Percentiles rank a stretch among this genome's conserved stretches.
Conservation (phyloP, 2,113 vertebrate genomes). For the Ctenodactylus gundi region DNA sequence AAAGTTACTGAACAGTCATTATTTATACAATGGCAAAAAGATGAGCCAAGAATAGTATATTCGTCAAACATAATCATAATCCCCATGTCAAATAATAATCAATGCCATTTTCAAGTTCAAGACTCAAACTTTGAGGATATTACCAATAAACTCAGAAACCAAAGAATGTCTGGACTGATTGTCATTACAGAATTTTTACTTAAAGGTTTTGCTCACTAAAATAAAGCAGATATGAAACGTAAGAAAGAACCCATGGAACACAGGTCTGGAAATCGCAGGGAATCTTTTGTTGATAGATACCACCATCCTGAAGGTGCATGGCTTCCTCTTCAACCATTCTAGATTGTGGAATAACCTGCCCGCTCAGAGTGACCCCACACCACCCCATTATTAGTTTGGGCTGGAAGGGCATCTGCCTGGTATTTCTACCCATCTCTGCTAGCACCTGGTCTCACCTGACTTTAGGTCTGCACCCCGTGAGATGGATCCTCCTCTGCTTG, state of each 20-base stretch:
- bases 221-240: not conserved
- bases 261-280: not conserved
- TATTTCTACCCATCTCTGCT: not conserved
- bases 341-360: not conserved
- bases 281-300: not conserved
- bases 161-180: not conserved
- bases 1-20: not conserved
- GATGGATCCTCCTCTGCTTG: not conserved
- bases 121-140: not conserved
- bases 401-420: not conserved
- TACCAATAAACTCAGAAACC: conserved; percentile 18
- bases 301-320: no score
- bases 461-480: no score
- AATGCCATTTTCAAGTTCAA: not conserved
- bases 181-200: not conserved
- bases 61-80: not conserved
- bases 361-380: not conserved
- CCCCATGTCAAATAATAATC: not conserved
- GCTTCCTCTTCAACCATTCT: not conserved
- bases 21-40: not conserved
- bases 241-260: not conserved
- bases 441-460: not conserved
- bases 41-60: not conserved
- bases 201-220: not conserved
- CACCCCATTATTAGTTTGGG: not conserved